Evolutionary conservation across 2,113 vertebrate species (phyloP).

Genomic region (Hypomesus transpacificus): DNA sequence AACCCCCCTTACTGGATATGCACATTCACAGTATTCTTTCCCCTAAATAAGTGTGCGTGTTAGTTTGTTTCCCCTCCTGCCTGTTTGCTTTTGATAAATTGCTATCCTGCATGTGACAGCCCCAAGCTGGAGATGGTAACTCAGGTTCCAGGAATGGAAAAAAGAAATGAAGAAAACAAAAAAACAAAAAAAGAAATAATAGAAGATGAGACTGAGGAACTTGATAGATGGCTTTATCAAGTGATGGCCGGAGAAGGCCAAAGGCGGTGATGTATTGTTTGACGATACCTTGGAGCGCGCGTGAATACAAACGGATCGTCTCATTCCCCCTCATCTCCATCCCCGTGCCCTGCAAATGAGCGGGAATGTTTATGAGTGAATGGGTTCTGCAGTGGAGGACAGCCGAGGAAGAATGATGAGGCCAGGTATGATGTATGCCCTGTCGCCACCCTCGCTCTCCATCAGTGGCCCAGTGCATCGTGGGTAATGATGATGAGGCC

Average conservation of each 20-base stretch:
- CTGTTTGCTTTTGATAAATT: conserved; percentile 56
- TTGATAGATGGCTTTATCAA: conserved; percentile 70
- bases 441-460: conserved; percentile 57
- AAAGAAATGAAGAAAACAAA: conserved; percentile 51
- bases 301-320: conserved; percentile 63
- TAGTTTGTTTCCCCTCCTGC: conserved; percentile 24
- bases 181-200: conserved; percentile 47
- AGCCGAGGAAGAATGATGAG: conserved; percentile 60
- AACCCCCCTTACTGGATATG: not conserved
- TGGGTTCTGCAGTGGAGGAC: conserved; percentile 60
- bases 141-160: conserved; percentile 49
- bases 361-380: conserved; percentile 44
- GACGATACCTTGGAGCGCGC: conserved; percentile 56
- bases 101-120: conserved; percentile 39
- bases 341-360: conserved; percentile 12
- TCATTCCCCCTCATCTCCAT: conserved; percentile 61
- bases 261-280: conserved; percentile 69
- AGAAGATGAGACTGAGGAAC: conserved; percentile 57
- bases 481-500: conserved; percentile 67
- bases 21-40: conserved; percentile 7
- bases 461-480: conserved; percentile 58
- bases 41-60: conserved; percentile 19
- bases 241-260: conserved; percentile 52
- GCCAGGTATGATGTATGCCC: conserved; percentile 66
- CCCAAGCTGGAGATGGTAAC: conserved; percentile 38